These are phyloP conservation scores for Epinephelus awoara DNA, from an alignment of 2,797 vertebrate genomes.

Conservation along the genomic window DNA sequence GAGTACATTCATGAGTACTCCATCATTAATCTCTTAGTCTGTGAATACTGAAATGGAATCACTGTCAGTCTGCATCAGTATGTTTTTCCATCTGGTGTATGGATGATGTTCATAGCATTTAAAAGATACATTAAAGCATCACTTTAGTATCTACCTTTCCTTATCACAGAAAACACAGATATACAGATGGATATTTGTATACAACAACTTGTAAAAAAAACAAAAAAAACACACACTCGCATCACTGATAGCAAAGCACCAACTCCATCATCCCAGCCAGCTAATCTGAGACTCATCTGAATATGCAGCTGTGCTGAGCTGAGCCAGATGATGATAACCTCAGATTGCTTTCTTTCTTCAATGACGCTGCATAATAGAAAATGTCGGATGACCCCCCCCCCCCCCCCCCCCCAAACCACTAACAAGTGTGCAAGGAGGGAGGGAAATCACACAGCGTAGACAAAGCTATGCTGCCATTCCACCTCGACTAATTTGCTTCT, in stretches of 20 bases:
- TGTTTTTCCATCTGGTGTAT: slow-evolving; percentile 8
- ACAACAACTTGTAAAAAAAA: slow-evolving; percentile 21
- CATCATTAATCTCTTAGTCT: slow-evolving; percentile 40
- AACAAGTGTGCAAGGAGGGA: slow-evolving; percentile 73
- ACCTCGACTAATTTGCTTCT: slow-evolving; percentile 85
- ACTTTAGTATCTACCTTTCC: slow-evolving; percentile 22
- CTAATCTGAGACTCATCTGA: slow-evolving; percentile 72
- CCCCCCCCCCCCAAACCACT: slow-evolving; percentile 15
- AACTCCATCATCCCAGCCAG: slow-evolving; percentile 64
- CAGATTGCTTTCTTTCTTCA: slow-evolving; percentile 71
- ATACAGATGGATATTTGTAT: slow-evolving; percentile 40
- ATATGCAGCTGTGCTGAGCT: slow-evolving; percentile 63
- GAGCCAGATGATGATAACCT: slow-evolving; percentile 78
- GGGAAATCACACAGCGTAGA: slow-evolving; percentile 76
- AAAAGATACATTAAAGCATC: slow-evolving; percentile 39
- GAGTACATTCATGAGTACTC: slow-evolving; percentile 6
- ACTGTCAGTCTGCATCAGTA: slow-evolving; percentile 26
- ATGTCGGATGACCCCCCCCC: slow-evolving; percentile 33
- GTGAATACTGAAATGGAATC: slow-evolving; percentile 2
- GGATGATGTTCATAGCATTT: slow-evolving; percentile 22
- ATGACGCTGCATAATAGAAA: slow-evolving; percentile 80
- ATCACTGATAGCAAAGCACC: slow-evolving; percentile 63
- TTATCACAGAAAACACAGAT: slow-evolving; percentile 36
- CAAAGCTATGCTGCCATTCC: slow-evolving; percentile 76
- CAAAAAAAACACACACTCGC: not conserved